Base-by-base conservation (phyloP, 2,888 invertebrate genomes). In the Tetanocera ferruginea region DNA sequence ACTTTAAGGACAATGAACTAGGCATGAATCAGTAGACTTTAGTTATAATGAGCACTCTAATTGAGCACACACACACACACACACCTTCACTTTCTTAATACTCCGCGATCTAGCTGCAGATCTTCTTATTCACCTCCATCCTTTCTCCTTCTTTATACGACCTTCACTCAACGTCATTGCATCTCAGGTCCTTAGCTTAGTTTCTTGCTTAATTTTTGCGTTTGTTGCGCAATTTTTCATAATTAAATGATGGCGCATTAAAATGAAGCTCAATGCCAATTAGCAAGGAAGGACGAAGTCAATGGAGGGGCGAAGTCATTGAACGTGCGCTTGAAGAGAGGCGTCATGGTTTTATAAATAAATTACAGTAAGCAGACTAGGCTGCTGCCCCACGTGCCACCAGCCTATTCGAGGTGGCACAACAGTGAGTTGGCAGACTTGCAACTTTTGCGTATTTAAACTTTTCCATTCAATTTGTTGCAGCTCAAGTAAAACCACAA, bases 401-500 rank as follows among this genome's bases (percentile, higher is more conserved):
- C 14, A 43, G 43, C 43, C 14, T 43, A 43, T 43, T 43, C 14
- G 11, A 43, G 43, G 43, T 43, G 43, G 43, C 43, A 57, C 55
- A 8, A 8, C 57, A 25, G 25, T 25, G 57, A 57, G 3, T 23
- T 23, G 23, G 60, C 19, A 5, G 60, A 17, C 23, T 60, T 60
- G 60, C 28, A 67, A 67, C 37, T 67, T 67, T 19, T 49, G 14
- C 51, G 49, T 51, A 51, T 51, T 69, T 51, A 69, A 69, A 69
- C 31, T 69, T 69, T 69, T 69, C 69, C 51, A 51, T 69, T 69
- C 69, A 69, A 69, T 49, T 69, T 66, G 34, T 17, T 69, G 69
- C 69, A 28, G 43, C 43, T 43, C 43, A 43, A 43, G 28, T n/a
- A 25, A 19, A 51, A 17, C 25, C 23, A 51, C 14, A 34, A 69